Percentiles rank a stretch among this genome's conserved stretches.
Evolutionary conservation across 2,888 invertebrate species (phyloP).

Genomic region (Rhopalosiphum nymphaeae): DNA sequence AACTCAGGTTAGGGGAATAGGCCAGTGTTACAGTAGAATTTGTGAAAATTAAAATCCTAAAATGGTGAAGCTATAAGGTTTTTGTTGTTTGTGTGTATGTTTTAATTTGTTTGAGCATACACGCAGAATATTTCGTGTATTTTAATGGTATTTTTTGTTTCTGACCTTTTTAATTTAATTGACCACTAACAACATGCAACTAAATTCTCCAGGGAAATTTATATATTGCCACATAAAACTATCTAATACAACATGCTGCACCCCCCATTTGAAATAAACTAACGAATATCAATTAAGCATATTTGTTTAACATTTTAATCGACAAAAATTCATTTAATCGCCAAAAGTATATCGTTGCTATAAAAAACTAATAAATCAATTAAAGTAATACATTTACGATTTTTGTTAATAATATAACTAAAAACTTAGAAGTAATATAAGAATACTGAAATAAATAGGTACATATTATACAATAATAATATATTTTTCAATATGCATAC

Average conservation of each 20-base stretch:
- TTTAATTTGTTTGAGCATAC: slow-evolving; percentile 31
- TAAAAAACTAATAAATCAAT: not conserved
- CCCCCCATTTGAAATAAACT: not conserved
- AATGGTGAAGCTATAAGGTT: not conserved
- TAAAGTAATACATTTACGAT: not conserved
- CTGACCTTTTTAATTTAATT: slow-evolving; percentile 42
- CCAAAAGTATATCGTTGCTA: not conserved
- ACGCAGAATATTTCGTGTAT: not conserved
- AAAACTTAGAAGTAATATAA: not conserved
- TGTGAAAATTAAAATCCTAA: slow-evolving; percentile 27
- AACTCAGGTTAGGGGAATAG: slow-evolving; percentile 29
- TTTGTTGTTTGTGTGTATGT: not conserved
- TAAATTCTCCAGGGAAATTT: slow-evolving; percentile 43
- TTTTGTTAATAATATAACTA: not conserved
- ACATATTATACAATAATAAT: not conserved
- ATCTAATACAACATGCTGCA: not conserved
- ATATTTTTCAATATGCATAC: too few relatives aligned
- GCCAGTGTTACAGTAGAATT: not conserved
- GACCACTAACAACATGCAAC: slow-evolving; percentile 36
- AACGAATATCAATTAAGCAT: not conserved
- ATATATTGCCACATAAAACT: slow-evolving; percentile 11
- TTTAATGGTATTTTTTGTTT: slow-evolving; percentile 12
- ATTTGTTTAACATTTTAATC: not conserved
- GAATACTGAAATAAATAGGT: not conserved
- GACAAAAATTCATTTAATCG: not conserved